These are phyloP conservation scores for Spilarctia lutea DNA, from an alignment of 2,888 invertebrate genomes.

Conservation along the genomic window DNA sequence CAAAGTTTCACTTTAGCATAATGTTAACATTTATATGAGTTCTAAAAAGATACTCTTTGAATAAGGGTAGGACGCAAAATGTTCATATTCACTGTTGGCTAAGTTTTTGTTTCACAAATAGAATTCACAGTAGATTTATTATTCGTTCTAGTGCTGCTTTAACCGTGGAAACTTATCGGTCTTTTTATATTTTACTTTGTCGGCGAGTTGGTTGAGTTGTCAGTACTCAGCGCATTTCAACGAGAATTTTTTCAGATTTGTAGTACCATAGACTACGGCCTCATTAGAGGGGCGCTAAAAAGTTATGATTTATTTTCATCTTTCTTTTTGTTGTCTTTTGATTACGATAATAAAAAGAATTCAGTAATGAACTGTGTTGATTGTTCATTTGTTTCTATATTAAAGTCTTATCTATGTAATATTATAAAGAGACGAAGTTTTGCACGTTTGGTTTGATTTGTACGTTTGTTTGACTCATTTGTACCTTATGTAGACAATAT, in stretches of 20 bases:
- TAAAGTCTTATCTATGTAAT: no score
- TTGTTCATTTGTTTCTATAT: not conserved
- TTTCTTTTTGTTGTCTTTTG: not conserved
- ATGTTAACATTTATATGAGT: not conserved
- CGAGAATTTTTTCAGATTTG: not conserved
- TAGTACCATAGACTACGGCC: not conserved
- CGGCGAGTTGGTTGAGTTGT: not conserved
- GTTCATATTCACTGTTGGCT: constrained; percentile 4
- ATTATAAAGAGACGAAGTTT: not conserved
- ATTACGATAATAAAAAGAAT: not conserved
- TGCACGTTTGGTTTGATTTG: not conserved
- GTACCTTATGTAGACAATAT: not conserved
- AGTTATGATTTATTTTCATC: not conserved
- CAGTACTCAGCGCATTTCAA: not conserved
- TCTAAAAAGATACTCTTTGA: constrained; percentile 6
- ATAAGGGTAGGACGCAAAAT: constrained; percentile 7
- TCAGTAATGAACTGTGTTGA: not conserved
- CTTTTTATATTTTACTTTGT: constrained; percentile 26
- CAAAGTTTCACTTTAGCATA: not conserved
- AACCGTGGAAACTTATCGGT: constrained; percentile 14
- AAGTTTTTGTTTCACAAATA: constrained; percentile 10
- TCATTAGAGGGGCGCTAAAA: not conserved
- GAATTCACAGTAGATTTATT: constrained; percentile 32
- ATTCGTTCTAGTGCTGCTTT: constrained; percentile 30
- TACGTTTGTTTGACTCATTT: no score